Conservation (phyloP, 2,797 vertebrate genomes). For the Siniperca undulata region DNA sequence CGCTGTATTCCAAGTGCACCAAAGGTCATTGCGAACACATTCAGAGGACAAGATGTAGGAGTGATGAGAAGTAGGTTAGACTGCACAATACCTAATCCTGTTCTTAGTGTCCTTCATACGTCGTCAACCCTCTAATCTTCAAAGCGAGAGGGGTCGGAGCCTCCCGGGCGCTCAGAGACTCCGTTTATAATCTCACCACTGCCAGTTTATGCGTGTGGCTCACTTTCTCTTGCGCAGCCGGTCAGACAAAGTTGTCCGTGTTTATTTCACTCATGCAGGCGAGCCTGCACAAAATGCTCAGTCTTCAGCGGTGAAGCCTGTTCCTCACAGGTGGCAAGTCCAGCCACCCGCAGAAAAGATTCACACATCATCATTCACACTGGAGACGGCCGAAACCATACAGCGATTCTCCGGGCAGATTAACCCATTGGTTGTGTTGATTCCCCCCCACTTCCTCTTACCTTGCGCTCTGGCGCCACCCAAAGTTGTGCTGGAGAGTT, state of each 20-base stretch:
- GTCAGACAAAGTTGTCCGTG: conserved; percentile 65
- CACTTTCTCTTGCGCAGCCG: conserved; percentile 66
- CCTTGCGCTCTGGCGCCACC: conserved; percentile 82
- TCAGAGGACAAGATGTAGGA: conserved; percentile 65
- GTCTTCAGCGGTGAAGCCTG: conserved; percentile 10
- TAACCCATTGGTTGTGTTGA: conserved; percentile 50
- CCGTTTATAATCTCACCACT: conserved; percentile 56
- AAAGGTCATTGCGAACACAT: conserved; percentile 79
- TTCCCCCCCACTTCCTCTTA: conserved; percentile 33
- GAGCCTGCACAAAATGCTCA: conserved; percentile 1
- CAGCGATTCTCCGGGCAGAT: conserved; percentile 61
- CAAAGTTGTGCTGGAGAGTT: conserved; percentile 58
- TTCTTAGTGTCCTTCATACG: conserved; percentile 79
- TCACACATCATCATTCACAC: conserved; percentile 51
- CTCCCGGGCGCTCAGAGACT: conserved; percentile 47
- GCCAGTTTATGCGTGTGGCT: conserved; percentile 39
- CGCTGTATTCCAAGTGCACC: conserved; percentile 75
- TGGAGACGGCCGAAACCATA: conserved; percentile 55
- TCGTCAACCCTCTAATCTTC: conserved; percentile 77
- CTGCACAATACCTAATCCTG: conserved; percentile 75
- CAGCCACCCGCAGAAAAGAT: conserved; percentile 54
- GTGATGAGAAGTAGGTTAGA: conserved; percentile 70
- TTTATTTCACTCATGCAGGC: conserved; percentile 33
- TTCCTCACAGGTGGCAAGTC: conserved; percentile 69
- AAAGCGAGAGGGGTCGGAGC: conserved; percentile 64